A percentile compares a stretch with the other conserved stretches of the same genome.
Evolutionary conservation across 1,140 invertebrate genomes (phyloP).

Genomic region (Drosophila kikkawai): DNA sequence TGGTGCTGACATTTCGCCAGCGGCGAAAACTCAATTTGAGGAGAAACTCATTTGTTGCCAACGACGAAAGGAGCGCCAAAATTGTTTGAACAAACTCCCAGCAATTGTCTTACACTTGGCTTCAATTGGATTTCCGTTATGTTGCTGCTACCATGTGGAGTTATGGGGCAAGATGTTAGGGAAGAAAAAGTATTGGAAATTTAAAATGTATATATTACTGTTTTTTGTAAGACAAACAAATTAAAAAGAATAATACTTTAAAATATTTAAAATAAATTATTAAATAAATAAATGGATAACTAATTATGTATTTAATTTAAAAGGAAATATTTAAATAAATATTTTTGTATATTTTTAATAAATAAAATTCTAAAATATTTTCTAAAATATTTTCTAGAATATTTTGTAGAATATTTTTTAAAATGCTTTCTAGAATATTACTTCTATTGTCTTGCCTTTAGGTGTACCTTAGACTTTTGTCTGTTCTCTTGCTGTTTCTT

Average conservation of each 20-base stretch:
- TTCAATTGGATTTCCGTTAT: constrained; percentile 49
- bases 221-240: neutral
- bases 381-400: fast-evolving
- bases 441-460: neutral
- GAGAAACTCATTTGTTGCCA: constrained; percentile 43
- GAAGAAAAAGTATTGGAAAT: neutral
- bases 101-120: constrained; percentile 49
- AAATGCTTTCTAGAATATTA: neutral
- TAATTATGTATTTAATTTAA: neutral
- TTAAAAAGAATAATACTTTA: no score
- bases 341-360: no score
- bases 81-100: constrained; percentile 31
- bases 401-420: no score
- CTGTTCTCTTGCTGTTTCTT: neutral
- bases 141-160: neutral
- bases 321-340: neutral
- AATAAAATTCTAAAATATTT: neutral
- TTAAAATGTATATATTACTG: neutral
- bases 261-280: neutral
- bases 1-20: constrained; percentile 46
- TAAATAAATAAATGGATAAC: neutral
- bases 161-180: neutral
- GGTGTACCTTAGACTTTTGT: neutral
- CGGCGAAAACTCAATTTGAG: constrained; percentile 48
- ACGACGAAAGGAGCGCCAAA: constrained; percentile 28